phyloP scores from a whole-genome alignment of 2,888 invertebrate genomes.

The Eurois occulta region DNA sequence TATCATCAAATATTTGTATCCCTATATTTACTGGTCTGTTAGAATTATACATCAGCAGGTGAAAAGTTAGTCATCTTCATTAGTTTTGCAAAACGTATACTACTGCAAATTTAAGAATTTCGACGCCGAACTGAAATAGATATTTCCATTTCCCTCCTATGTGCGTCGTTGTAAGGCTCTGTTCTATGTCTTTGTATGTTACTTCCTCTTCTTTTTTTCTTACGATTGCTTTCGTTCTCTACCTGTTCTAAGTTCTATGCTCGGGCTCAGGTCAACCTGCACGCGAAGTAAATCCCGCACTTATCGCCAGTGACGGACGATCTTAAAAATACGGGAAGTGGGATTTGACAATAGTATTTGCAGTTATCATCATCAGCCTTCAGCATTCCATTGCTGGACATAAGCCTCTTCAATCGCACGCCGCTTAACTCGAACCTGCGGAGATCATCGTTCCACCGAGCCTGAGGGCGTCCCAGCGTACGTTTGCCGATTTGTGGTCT shows the following conservation, averaged over 20 bases:
- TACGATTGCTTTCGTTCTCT: too few species aligned
- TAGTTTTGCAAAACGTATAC: neutral
- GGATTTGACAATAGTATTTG: neutral
- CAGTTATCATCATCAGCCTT: neutral
- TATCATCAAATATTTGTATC: neutral
- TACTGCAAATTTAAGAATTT: conserved; percentile 3
- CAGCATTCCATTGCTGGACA: neutral
- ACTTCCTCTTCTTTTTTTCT: neutral
- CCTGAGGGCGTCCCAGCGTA: too few species aligned
- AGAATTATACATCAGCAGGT: neutral
- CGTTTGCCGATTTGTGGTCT: too few species aligned
- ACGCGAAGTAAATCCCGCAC: neutral
- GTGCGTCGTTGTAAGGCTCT: neutral
- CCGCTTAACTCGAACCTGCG: too few species aligned
- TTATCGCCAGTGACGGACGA: neutral
- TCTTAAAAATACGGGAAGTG: neutral
- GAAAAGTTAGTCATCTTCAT: neutral
- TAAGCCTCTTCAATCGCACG: neutral
- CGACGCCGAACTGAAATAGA: neutral
- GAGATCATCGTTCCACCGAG: neutral
- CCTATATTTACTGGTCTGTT: neutral
- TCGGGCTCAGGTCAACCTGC: neutral
- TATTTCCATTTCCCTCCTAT: neutral
- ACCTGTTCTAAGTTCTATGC: too few species aligned
- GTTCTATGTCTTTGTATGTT: neutral